phyloP scores from a whole-genome alignment of 2,888 invertebrate species.

The Phalangium opilio region DNA sequence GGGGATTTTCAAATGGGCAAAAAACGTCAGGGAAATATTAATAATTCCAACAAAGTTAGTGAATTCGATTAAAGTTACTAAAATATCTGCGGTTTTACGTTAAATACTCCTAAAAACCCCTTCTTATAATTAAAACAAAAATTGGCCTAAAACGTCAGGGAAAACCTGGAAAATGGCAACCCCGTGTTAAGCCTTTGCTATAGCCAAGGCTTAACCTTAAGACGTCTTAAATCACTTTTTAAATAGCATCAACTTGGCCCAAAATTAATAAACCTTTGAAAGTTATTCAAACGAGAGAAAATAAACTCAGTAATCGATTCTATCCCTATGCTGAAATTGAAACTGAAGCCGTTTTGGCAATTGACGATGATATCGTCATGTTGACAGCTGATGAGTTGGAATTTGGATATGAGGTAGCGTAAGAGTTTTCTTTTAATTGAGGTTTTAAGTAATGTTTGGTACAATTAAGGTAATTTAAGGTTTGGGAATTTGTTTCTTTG shows the following conservation, averaged over 20 bases:
- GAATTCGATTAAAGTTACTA: too few species aligned
- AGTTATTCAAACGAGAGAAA: constrained; percentile 74
- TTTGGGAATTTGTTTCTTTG: neutral
- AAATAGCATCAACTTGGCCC: constrained; percentile 70
- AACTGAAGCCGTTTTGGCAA: constrained; percentile 85
- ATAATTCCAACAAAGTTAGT: too few species aligned
- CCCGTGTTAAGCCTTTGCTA: too few species aligned
- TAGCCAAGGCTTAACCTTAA: too few species aligned
- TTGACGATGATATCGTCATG: constrained; percentile 94
- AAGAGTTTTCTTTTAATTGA: constrained; percentile 7
- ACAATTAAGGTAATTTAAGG: neutral
- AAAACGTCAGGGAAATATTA: too few species aligned
- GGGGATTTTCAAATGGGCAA: too few species aligned
- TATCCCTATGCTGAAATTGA: constrained; percentile 91
- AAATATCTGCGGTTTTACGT: too few species aligned
- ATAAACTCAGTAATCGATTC: constrained; percentile 87
- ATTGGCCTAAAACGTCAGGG: too few species aligned
- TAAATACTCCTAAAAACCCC: too few species aligned
- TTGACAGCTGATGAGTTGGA: constrained; percentile 87
- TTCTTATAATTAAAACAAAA: too few species aligned
- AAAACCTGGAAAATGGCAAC: too few species aligned
- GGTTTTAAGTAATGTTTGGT: neutral
- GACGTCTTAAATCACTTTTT: too few species aligned
- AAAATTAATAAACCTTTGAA: constrained; percentile 73
- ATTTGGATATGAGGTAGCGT: constrained; percentile 69